These are phyloP conservation scores for Nematopogon swammerdamellus DNA, from an alignment of 2,888 invertebrate genomes.

Conservation along the genomic window DNA sequence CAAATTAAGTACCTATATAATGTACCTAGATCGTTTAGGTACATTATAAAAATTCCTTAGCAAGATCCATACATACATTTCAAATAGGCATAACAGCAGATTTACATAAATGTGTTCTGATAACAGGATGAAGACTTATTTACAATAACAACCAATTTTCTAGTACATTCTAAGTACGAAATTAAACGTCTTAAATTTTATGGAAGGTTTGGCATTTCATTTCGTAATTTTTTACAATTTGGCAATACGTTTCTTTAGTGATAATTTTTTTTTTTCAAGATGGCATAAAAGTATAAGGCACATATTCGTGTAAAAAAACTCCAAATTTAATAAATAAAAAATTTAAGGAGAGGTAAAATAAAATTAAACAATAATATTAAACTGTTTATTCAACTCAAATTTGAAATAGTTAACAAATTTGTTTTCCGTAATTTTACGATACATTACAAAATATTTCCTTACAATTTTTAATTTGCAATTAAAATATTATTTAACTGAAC, in stretches of 20 bases:
- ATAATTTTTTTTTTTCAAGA: constrained; percentile 39
- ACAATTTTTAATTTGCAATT: not conserved
- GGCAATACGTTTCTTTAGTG: constrained; percentile 35
- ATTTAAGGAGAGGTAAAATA: not conserved
- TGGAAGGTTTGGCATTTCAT: constrained; percentile 12
- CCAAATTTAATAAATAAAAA: constrained; percentile 11
- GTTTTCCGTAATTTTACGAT: too few species aligned
- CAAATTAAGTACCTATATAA: not conserved
- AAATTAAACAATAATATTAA: not conserved
- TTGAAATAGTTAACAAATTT: not conserved
- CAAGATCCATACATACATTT: not conserved
- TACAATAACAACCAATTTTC: too few species aligned
- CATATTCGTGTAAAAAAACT: constrained; percentile 20
- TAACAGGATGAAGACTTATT: too few species aligned
- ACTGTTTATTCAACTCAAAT: not conserved
- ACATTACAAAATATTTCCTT: not conserved
- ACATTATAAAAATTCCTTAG: not conserved
- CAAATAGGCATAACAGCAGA: not conserved
- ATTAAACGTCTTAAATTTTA: not conserved
- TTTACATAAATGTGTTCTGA: too few species aligned
- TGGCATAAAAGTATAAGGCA: constrained; percentile 55
- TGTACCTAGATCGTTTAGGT: not conserved
- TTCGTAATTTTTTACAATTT: constrained; percentile 29
- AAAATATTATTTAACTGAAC: constrained; percentile 11
- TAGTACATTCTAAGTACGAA: not conserved